Conservation (phyloP, 2,888 invertebrate genomes). For the Heliconius sara region DNA sequence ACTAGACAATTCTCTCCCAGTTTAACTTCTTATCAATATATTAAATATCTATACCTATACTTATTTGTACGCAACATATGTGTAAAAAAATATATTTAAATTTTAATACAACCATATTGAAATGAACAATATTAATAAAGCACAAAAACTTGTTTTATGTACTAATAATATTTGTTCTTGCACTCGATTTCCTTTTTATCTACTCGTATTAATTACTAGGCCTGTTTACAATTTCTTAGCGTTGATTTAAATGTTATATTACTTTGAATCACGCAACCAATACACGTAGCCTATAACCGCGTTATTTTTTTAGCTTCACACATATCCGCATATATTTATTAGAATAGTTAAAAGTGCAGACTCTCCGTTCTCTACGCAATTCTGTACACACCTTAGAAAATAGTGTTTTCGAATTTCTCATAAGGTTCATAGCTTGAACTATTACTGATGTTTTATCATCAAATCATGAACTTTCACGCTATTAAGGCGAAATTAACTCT, state of each 20-base stretch:
- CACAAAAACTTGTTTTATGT: background rate
- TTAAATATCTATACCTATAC: too few species aligned
- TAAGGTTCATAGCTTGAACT: too few species aligned
- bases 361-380: background rate
- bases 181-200: conserved; percentile 22
- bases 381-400: too few species aligned
- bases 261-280: conserved; percentile 12
- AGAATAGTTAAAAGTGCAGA: background rate
- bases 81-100: too few species aligned
- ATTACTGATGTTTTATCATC: too few species aligned
- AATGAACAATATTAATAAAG: background rate
- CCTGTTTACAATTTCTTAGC: conserved; percentile 25
- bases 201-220: conserved; percentile 6
- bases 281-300: background rate
- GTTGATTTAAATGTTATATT: conserved; percentile 21
- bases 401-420: too few species aligned
- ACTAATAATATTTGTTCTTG: conserved; percentile 4
- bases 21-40: too few species aligned
- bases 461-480: too few species aligned
- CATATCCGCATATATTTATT: background rate
- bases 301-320: background rate
- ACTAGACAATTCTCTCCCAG: too few species aligned
- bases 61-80: too few species aligned
- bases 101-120: too few species aligned
- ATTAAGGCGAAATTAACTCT: too few species aligned